Conservation (phyloP, 2,888 invertebrate species). For the Eueremaeus valkanovi region DNA sequence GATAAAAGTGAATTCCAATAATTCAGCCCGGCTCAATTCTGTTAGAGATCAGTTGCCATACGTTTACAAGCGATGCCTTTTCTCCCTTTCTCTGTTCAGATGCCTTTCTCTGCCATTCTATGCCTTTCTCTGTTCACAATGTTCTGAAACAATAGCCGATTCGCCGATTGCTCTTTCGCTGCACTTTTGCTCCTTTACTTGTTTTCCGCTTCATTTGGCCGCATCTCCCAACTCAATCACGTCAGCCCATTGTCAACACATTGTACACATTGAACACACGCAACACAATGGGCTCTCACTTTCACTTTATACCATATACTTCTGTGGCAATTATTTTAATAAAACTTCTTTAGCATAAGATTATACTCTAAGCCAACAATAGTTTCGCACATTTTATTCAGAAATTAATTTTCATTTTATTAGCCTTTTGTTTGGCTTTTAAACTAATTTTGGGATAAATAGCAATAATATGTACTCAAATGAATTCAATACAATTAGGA, state of each 20-base stretch:
- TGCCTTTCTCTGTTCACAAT: neutral
- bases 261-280: too few relatives aligned
- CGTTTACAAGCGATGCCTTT: neutral
- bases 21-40: neutral
- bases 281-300: neutral
- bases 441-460: too few relatives aligned
- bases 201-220: constrained; percentile 22
- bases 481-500: too few relatives aligned
- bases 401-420: neutral
- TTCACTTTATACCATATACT: neutral
- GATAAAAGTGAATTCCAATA: constrained; percentile 23
- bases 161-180: neutral
- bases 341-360: neutral
- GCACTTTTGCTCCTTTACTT: neutral
- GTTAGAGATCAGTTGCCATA: constrained; percentile 7
- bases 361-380: neutral
- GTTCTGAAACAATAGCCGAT: neutral
- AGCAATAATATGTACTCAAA: too few relatives aligned
- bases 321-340: neutral
- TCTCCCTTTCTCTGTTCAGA: neutral
- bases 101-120: too few relatives aligned
- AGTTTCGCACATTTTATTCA: neutral
- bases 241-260: constrained; percentile 19
- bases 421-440: neutral
- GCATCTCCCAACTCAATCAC: constrained; percentile 23